phyloP scores from a whole-genome alignment of 1,140 invertebrate species.

The Platorchestia sp. region DNA sequence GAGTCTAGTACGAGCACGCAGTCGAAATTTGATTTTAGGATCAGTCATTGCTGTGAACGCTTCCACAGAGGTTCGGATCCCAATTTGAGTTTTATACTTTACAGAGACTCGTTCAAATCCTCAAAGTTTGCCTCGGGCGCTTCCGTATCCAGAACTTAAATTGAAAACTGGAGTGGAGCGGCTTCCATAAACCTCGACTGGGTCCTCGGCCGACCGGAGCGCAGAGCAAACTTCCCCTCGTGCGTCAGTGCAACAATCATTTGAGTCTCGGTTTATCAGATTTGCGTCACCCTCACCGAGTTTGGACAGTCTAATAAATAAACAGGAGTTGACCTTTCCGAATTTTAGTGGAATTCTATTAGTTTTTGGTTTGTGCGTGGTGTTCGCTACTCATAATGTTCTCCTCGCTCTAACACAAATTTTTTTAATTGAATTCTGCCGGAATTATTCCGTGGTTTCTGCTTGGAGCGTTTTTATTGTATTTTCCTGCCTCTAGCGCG shows the following conservation, averaged over 20 bases:
- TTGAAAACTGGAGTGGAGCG: constrained; percentile 36
- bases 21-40: not conserved
- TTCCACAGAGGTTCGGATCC: not conserved
- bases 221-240: not conserved
- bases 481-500: too few relatives aligned
- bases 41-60: not conserved
- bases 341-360: not conserved
- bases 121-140: constrained; percentile 22
- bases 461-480: too few relatives aligned
- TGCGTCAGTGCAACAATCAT: not conserved
- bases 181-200: not conserved
- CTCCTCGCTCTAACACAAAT: not conserved
- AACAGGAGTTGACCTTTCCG: not conserved
- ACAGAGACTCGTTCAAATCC: constrained; percentile 43
- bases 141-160: constrained; percentile 49
- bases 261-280: not conserved
- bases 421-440: too few relatives aligned
- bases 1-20: not conserved
- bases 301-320: not conserved
- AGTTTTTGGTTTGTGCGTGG: not conserved
- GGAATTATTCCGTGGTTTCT: too few relatives aligned
- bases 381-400: not conserved
- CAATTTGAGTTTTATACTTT: constrained; percentile 54
- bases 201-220: not conserved
- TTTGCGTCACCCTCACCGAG: not conserved